A percentile compares a stretch with the other conserved stretches of the same genome.
Evolutionary conservation across 2,888 invertebrate genomes (phyloP).

Genomic region (Cephus sareptanus): DNA sequence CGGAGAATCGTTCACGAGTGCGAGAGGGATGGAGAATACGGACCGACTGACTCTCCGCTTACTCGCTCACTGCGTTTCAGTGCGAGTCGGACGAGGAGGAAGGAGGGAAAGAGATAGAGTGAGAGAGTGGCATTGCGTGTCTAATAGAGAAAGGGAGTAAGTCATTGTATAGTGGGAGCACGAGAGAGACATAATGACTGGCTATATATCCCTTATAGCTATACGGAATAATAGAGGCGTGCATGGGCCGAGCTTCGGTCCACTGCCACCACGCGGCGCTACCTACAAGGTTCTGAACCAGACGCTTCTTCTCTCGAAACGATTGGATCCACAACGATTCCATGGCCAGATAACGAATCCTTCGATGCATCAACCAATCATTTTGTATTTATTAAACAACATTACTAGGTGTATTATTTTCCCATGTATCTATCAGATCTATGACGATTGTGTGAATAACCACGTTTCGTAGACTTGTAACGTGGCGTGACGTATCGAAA

Average conservation of each 20-base stretch:
- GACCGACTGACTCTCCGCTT: not conserved
- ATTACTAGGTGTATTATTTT: not conserved
- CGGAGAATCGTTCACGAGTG: constrained; percentile 16
- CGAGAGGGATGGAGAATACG: constrained; percentile 12
- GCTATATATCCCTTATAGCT: not conserved
- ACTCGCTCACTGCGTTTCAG: not conserved
- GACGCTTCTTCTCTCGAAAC: not conserved
- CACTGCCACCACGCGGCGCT: constrained; percentile 42
- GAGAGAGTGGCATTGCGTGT: constrained; percentile 3
- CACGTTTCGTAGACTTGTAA: not conserved
- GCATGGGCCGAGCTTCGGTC: constrained; percentile 32
- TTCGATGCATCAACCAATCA: not conserved
- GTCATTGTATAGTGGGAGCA: not conserved
- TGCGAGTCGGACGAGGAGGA: constrained; percentile 2
- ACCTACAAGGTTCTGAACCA: constrained; percentile 28
- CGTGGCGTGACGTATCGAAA: not conserved
- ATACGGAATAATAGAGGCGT: constrained; percentile 3
- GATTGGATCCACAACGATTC: not conserved
- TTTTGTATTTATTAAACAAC: too few species aligned
- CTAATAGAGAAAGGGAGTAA: constrained; percentile 14
- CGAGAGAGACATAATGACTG: constrained; percentile 9
- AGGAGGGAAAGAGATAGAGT: constrained; percentile 25
- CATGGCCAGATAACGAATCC: not conserved
- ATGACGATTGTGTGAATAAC: not conserved
- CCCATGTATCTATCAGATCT: not conserved